Base-by-base conservation (phyloP, 37 sponge, comb jelly and placozoan species). In the Tethya wilhelma region DNA sequence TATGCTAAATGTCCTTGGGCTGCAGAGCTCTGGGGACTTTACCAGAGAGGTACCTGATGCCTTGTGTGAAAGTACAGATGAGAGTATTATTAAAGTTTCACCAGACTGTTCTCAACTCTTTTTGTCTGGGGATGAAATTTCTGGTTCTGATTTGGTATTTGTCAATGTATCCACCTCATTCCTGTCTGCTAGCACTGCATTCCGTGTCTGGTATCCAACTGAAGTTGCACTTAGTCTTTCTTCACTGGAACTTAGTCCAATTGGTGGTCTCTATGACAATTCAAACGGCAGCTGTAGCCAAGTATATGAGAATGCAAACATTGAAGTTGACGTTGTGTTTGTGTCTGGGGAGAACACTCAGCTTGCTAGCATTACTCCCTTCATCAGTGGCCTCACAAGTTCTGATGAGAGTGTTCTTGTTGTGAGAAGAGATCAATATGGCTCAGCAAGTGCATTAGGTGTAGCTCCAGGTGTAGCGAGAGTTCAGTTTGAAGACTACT, bases 201-300 rank as follows among this genome's bases (percentile, higher is more conserved):
- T 91, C 41, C 72, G 30, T 29, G 88, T 91, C 19, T 91, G 92
- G 92, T 83, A 67, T 40, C 92, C 92, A 58, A 57, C 44, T 39
- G 43, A 22, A 4, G 44, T 83, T 2, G n/a, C 33, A 29, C 37
- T 87, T 39, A 78, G 39, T 1, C 79, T 55, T 31, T 76, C 36
- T 26, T 56, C 20, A 12, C 11, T 26, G 0, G 73, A 72, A 30
- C 79, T 82, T 12, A 69, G 58, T n/a, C 73, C 63, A 44, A 9
- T 87, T 0, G 19, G 4, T 4, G 69, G 38, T 29, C 38, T 81
- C 0, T 65, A 57, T 20, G 57, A 69, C 23, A 25, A 3, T 6
- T 37, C 57, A 14, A 11, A 40, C 8, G 67, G 36, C 0, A 40
- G 55, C 32, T 78, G 78, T 57, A 34, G 23, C 25, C 59, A 56